Conservation (phyloP, 2,797 vertebrate genomes). For the Megalops cyprinoides region DNA sequence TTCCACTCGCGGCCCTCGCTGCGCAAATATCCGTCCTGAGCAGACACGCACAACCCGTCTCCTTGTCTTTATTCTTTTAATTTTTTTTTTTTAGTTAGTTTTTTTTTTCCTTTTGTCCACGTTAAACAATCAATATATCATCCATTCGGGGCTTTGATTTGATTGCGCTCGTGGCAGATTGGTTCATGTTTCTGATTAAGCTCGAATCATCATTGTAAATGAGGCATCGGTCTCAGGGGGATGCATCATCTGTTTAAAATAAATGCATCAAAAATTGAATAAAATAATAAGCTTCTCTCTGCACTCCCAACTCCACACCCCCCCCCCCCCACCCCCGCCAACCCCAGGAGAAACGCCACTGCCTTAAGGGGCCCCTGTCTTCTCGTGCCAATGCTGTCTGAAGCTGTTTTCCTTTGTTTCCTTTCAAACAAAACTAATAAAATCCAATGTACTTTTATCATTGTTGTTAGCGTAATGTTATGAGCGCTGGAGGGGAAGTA, state of each 20-base stretch:
- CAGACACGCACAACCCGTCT: not conserved
- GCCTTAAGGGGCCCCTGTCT: constrained; percentile 55
- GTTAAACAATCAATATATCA: constrained; percentile 59
- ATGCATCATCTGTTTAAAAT: constrained; percentile 72
- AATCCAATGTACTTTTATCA: constrained; percentile 62
- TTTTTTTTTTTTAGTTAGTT: not conserved
- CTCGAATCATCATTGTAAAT: constrained; percentile 65
- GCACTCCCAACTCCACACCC: constrained; percentile 20
- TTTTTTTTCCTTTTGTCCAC: constrained; percentile 41
- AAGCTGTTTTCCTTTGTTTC: constrained; percentile 62
- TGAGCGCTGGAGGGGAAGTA: constrained; percentile 43
- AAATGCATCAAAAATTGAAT: constrained; percentile 61
- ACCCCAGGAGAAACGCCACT: constrained; percentile 54
- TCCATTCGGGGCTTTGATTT: constrained; percentile 51
- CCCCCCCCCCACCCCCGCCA: constrained; percentile 28
- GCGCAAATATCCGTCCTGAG: not conserved
- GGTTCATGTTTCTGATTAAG: constrained; percentile 62
- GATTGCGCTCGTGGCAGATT: constrained; percentile 38
- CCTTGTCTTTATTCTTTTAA: not conserved
- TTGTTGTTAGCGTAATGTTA: constrained; percentile 53
- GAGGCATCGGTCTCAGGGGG: constrained; percentile 62
- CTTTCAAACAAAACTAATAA: constrained; percentile 61
- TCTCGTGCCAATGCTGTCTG: constrained; percentile 64
- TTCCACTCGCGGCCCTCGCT: constrained; percentile 1
- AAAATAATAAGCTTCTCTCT: constrained; percentile 50